Conservation (phyloP, 2,113 vertebrate genomes). For the Atractosteus spatula region DNA sequence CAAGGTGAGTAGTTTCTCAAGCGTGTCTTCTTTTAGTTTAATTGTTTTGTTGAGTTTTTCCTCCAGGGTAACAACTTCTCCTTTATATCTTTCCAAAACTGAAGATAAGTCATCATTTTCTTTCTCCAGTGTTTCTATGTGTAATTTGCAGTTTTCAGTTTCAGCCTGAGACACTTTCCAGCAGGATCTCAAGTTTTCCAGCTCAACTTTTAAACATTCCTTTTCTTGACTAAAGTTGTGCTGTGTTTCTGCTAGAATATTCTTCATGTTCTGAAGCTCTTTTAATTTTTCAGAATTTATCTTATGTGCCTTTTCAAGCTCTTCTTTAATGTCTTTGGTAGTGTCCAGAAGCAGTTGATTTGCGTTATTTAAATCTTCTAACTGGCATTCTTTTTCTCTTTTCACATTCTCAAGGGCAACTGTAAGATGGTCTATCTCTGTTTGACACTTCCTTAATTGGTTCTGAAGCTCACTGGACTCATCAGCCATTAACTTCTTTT, state of each 20-base stretch:
- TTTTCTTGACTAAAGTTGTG: conserved; percentile 44
- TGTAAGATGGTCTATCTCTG: conserved; percentile 36
- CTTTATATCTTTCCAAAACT: conserved; percentile 44
- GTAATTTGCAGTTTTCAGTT: conserved; percentile 40
- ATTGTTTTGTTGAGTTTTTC: conserved; percentile 41
- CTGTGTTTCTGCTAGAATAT: conserved; percentile 36
- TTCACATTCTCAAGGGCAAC: conserved; percentile 28
- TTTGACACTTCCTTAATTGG: conserved; percentile 34
- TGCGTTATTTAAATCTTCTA: conserved; percentile 30
- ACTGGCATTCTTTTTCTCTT: conserved; percentile 40
- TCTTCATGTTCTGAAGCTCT: conserved; percentile 44
- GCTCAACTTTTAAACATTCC: conserved; percentile 20
- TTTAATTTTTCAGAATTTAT: conserved; percentile 50
- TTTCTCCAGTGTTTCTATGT: conserved; percentile 51
- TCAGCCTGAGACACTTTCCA: conserved; percentile 35
- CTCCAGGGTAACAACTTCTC: conserved; percentile 45
- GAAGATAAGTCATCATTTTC: conserved; percentile 56
- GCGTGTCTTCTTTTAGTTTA: conserved; percentile 48
- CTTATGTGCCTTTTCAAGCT: conserved; percentile 45
- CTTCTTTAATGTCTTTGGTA: conserved; percentile 39
- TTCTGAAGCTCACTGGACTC: conserved; percentile 33
- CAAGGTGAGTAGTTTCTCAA: conserved; percentile 21
- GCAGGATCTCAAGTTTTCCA: conserved; percentile 19
- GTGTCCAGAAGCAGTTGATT: conserved; percentile 41
- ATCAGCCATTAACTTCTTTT: conserved; percentile 33